Conservation (phyloP, 2,888 invertebrate genomes). For the Thyatira batis region DNA sequence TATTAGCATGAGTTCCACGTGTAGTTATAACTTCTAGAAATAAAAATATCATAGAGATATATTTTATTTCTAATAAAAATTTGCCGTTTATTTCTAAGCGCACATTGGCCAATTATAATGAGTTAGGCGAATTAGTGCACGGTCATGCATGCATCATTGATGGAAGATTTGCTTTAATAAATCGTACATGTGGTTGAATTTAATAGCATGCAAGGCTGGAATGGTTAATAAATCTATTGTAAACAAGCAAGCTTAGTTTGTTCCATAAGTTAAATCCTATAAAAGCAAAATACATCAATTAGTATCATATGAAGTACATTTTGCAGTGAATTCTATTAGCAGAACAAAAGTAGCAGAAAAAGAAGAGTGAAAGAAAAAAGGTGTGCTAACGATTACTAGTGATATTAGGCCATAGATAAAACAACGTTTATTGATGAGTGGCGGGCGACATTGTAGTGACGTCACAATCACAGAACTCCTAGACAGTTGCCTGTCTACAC, state of each 20-base stretch:
- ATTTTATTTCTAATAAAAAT: too few species aligned
- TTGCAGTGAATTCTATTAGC: too few species aligned
- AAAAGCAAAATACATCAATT: too few species aligned
- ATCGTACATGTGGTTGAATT: background rate
- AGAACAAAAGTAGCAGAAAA: background rate
- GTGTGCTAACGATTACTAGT: constrained; percentile 20
- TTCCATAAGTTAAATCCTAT: too few species aligned
- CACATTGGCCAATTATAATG: background rate
- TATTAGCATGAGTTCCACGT: too few species aligned
- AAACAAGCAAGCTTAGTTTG: too few species aligned
- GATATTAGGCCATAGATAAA: constrained; percentile 15
- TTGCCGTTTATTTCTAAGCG: too few species aligned
- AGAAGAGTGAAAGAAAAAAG: background rate
- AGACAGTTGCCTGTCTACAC: background rate
- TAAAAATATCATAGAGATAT: too few species aligned
- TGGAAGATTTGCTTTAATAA: background rate
- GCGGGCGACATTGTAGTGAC: constrained; percentile 5
- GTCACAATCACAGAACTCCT: background rate
- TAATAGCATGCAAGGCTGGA: background rate
- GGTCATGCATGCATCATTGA: background rate
- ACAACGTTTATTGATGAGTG: constrained; percentile 22
- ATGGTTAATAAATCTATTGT: too few species aligned
- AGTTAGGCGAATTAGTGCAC: background rate
- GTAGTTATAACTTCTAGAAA: too few species aligned
- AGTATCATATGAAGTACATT: too few species aligned